Evolutionary conservation across 2,888 invertebrate species (phyloP).

Genomic region (Mesoligia furuncula): DNA sequence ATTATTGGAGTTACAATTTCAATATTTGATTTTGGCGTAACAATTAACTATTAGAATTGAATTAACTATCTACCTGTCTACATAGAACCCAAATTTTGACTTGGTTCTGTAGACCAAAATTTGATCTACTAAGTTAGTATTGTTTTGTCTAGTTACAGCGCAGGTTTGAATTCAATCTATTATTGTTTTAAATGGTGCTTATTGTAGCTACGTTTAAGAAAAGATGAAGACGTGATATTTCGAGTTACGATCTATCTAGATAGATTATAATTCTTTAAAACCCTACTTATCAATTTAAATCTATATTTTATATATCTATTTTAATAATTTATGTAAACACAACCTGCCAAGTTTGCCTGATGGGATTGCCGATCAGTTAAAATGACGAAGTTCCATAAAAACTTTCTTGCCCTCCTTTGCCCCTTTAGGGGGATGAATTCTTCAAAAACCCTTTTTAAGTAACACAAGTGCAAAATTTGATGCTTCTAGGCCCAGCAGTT

Average conservation of each 20-base stretch:
- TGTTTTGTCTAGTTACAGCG: conserved; percentile 31
- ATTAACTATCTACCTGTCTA: conserved; percentile 29
- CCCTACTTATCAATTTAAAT: too few relatives aligned
- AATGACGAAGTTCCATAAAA: background rate
- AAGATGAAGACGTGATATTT: background rate
- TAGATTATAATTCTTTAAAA: too few relatives aligned
- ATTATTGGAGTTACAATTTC: conserved; percentile 34
- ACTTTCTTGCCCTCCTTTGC: background rate
- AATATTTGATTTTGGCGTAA: conserved; percentile 38
- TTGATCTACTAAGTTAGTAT: conserved; percentile 41
- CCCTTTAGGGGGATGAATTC: background rate
- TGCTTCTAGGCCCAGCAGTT: background rate
- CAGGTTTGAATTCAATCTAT: conserved; percentile 25
- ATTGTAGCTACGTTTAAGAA: conserved; percentile 4
- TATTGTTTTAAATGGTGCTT: conserved; percentile 29
- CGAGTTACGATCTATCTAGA: background rate
- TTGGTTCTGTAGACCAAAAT: conserved; percentile 35
- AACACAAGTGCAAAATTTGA: background rate
- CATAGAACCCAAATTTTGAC: conserved; percentile 43
- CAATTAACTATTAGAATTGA: conserved; percentile 36
- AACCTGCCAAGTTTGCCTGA: background rate
- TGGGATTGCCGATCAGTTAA: too few relatives aligned
- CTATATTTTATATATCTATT: background rate
- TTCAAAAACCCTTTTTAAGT: background rate
- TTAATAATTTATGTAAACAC: background rate